phyloP scores from a whole-genome alignment of 2,113 vertebrate species.

The Thunnus maccoyii region DNA sequence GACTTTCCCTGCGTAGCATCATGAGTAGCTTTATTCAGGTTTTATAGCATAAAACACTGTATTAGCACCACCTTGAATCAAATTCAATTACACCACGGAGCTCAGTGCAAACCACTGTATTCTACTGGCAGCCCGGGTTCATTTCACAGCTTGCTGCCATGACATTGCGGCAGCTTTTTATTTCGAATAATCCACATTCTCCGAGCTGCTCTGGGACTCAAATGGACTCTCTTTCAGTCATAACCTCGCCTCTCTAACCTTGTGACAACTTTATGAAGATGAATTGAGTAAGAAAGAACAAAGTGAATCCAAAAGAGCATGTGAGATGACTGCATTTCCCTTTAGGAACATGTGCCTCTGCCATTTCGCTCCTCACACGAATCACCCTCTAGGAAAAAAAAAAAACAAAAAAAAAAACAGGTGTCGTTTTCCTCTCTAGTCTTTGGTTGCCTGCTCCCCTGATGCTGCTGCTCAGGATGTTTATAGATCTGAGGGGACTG shows the following conservation, averaged over 20 bases:
- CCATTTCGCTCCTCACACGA: slow-evolving; percentile 7
- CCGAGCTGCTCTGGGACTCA: not conserved
- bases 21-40: not conserved
- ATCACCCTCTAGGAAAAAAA: not conserved
- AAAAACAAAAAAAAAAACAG: not conserved
- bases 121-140: not conserved
- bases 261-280: slow-evolving; percentile 29
- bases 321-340: slow-evolving; percentile 10
- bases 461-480: slow-evolving; percentile 52
- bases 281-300: not conserved
- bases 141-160: not conserved
- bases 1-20: too few species aligned
- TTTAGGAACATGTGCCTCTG: slow-evolving; percentile 16
- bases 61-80: not conserved
- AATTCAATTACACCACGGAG: not conserved
- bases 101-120: not conserved
- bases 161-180: slow-evolving; percentile 1
- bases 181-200: not conserved
- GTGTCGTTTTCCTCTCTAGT: slow-evolving; percentile 5
- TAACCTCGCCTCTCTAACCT: not conserved
- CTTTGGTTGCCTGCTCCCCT: slow-evolving; percentile 29
- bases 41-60: slow-evolving; percentile 1
- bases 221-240: not conserved
- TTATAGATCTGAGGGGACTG: slow-evolving; percentile 54
- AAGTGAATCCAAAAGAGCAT: not conserved